Conservation (phyloP, 2,113 vertebrate species). For the Cavia aperea region DNA sequence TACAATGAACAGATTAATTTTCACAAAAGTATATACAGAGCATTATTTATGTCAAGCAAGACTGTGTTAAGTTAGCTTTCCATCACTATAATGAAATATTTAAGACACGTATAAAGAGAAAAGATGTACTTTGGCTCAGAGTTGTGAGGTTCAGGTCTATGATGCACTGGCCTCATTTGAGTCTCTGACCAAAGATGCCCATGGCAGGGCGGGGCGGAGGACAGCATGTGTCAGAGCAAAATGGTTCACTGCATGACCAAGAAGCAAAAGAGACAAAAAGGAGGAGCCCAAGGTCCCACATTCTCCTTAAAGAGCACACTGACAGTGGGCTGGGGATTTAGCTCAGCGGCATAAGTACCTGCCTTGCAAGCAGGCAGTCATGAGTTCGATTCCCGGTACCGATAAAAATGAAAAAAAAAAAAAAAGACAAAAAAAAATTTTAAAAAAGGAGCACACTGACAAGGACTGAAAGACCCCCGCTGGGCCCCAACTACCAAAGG, state of each 20-base stretch:
- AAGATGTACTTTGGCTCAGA: neutral
- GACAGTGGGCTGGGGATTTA: neutral
- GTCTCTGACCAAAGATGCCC: neutral
- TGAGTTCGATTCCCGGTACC: too few relatives aligned
- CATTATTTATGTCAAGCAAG: neutral
- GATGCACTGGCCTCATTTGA: neutral
- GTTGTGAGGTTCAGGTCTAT: neutral
- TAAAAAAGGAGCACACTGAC: neutral
- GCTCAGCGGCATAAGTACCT: too few relatives aligned
- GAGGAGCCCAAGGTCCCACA: neutral
- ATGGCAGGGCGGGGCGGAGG: too few relatives aligned
- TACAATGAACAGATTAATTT: neutral
- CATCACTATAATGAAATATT: neutral
- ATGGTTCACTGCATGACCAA: neutral
- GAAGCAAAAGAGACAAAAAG: neutral
- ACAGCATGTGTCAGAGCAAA: neutral
- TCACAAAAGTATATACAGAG: neutral
- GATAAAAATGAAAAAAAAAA: too few relatives aligned
- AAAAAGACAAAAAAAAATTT: too few relatives aligned
- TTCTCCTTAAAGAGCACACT: neutral
- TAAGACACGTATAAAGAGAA: neutral
- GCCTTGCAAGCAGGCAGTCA: too few relatives aligned
- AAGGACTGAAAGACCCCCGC: neutral
- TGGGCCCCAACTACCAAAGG: neutral
- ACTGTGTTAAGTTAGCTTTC: neutral